Conservation (phyloP, 2,888 invertebrate genomes). For the Junonia oenone region DNA sequence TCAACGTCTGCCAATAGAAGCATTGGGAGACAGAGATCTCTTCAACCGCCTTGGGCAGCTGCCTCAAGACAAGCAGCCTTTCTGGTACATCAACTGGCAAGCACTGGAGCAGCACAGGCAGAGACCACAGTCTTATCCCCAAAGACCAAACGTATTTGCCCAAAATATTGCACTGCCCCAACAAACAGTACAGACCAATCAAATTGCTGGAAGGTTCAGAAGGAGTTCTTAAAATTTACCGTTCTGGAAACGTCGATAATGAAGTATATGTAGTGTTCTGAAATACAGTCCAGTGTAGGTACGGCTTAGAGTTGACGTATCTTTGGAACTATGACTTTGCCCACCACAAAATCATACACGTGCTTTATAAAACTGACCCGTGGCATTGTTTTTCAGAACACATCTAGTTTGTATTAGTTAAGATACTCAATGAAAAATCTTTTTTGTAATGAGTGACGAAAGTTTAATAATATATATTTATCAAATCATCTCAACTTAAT, state of each 20-base stretch:
- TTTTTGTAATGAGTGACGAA: no score
- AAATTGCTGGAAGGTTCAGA: background rate
- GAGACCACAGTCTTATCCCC: conserved; percentile 43
- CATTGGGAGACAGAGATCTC: conserved; percentile 80
- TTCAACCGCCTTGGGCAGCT: conserved; percentile 78
- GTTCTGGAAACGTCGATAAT: no score
- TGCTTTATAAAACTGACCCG: no score
- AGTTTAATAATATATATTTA: no score
- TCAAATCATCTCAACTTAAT: no score
- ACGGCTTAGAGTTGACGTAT: no score
- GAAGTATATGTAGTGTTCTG: no score
- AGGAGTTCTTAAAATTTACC: no score
- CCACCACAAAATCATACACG: no score
- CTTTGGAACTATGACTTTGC: no score
- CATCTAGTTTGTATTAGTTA: background rate
- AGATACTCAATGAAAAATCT: background rate
- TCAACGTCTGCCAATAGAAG: conserved; percentile 80
- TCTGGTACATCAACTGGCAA: conserved; percentile 84
- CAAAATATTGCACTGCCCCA: conserved; percentile 17
- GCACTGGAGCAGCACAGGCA: conserved; percentile 79
- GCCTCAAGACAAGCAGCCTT: conserved; percentile 82
- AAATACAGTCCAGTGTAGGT: no score
- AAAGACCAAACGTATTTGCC: conserved; percentile 42
- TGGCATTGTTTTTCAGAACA: no score
- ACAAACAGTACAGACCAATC: conserved; percentile 1